Base-by-base conservation (phyloP, 2,888 invertebrate species). In the Leuctra nigra region DNA sequence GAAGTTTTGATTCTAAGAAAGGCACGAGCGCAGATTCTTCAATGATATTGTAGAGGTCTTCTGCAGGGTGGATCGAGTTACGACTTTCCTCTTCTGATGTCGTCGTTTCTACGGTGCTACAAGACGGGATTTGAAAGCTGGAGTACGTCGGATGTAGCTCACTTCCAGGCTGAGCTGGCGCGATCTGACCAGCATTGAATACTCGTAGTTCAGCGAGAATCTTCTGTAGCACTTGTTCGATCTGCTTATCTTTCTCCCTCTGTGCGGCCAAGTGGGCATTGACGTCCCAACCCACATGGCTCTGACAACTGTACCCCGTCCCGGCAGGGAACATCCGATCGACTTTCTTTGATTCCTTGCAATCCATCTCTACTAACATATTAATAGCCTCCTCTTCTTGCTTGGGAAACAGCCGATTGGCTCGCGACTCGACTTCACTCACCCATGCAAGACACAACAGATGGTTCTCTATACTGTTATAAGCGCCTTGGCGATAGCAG, bases 191-290 rank as follows among this genome's bases (percentile, higher is more conserved):
- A 6, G 11, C 6, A 29, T 29, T 29, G 29, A 29, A 29, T 23
- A 48, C 56, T 14, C 20, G 25, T 9, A 63, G 35, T 25, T 62
- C 63, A 4, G 47, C 20, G 4, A 61, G 54, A 47, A 63, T 63
- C 23, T 60, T 61, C 22, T 59, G 56, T 13, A 63, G 38, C 7
- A 62, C 62, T 36, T 46, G 52, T 38, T 61, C 59, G 20, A 69
- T 68, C 64, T 70, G 69, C 57, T 69, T 68, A 52, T 71, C 71
- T 61, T 69, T 69, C 59, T 70, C 69, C 59, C 66, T 65, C 56
- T 69, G 68, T 23, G 70, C 71, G 11, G 68, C 68, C 9, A 69
- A 54, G 52, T 68, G 69, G 2, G 68, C 68, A 50, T 68, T 67
- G 24, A 68, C 64, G 55, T 70, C 69, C 71, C 71, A 71, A 47